A percentile compares a stretch with the other conserved stretches of the same genome.
These are phyloP conservation scores for Podarcis muralis DNA, from an alignment of 2,113 vertebrate genomes.

Conservation along the genomic window DNA sequence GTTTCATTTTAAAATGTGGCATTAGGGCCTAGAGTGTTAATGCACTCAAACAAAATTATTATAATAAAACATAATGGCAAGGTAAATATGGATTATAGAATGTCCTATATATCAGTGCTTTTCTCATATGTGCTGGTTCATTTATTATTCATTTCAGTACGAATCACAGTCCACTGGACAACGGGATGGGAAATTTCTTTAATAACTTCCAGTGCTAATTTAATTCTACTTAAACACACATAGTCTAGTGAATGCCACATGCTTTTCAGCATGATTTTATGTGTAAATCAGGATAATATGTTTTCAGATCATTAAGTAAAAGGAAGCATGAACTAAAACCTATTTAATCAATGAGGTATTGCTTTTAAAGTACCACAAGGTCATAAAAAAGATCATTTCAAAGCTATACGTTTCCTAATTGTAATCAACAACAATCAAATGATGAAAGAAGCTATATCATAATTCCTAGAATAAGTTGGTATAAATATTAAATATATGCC, in stretches of 20 bases:
- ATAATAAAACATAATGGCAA: constrained; percentile 55
- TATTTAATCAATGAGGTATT: constrained; percentile 91
- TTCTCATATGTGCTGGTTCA: constrained; percentile 64
- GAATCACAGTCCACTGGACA: constrained; percentile 78
- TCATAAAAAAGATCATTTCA: constrained; percentile 90
- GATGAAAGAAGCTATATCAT: constrained; percentile 69
- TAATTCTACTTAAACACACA: constrained; percentile 89
- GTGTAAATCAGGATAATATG: constrained; percentile 92
- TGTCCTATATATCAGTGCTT: constrained; percentile 30
- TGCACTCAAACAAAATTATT: constrained; percentile 30
- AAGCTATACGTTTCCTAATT: constrained; percentile 86
- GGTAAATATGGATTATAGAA: constrained; percentile 53
- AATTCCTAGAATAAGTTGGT: constrained; percentile 69
- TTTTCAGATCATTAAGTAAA: constrained; percentile 91
- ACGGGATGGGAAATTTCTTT: constrained; percentile 81
- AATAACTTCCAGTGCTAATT: constrained; percentile 88
- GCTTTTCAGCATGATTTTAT: constrained; percentile 85
- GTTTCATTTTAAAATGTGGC: constrained; percentile 28
- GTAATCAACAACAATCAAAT: constrained; percentile 90
- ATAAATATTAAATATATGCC: constrained; percentile 59
- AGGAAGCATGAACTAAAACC: constrained; percentile 87
- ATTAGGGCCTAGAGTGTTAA: background rate
- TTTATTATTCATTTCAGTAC: constrained; percentile 80
- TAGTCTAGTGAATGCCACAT: constrained; percentile 81
- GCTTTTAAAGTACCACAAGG: constrained; percentile 87